A percentile compares a stretch with the other conserved stretches of the same genome.
Evolutionary conservation across 2,113 vertebrate genomes (phyloP).

Genomic region (Heterocephalus glaber): DNA sequence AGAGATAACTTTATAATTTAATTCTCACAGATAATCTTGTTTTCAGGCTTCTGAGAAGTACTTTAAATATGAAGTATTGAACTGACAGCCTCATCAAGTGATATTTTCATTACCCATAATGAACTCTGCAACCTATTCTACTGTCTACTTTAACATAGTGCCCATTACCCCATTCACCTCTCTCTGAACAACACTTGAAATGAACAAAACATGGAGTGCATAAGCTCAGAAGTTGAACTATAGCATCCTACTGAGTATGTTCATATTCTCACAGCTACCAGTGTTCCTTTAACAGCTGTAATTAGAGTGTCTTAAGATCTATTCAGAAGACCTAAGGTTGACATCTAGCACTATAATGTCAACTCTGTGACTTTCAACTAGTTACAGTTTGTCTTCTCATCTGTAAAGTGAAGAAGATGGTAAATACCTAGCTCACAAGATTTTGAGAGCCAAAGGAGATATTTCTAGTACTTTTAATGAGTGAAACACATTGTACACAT

Average conservation of each 20-base stretch:
- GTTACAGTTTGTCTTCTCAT: neutral
- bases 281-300: neutral
- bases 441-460: constrained; percentile 4
- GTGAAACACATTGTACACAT: neutral
- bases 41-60: neutral
- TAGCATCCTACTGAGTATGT: neutral
- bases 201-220: neutral
- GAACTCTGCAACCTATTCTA: neutral
- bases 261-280: neutral
- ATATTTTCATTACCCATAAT: neutral
- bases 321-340: neutral
- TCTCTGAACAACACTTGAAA: neutral
- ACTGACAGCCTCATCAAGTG: neutral
- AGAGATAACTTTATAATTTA: neutral
- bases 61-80: neutral
- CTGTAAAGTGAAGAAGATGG: neutral
- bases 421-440: neutral
- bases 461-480: neutral
- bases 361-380: neutral
- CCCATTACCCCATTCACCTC: neutral
- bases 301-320: neutral
- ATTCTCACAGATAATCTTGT: neutral
- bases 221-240: neutral
- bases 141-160: neutral
- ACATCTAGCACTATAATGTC: neutral